Base-by-base conservation (phyloP, 2,113 vertebrate genomes). In the Myocastor coypus region DNA sequence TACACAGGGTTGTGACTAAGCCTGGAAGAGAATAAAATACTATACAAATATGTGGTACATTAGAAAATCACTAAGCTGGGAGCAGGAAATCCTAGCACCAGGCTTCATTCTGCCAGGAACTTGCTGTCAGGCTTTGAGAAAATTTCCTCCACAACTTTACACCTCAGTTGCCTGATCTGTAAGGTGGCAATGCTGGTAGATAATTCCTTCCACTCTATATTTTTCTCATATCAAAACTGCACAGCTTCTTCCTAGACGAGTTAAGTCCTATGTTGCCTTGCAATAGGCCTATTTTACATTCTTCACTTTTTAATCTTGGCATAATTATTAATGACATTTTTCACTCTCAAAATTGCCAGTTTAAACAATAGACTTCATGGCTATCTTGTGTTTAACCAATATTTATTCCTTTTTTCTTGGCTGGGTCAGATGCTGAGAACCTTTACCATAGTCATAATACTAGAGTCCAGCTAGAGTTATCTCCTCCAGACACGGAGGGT, bases 81-180 rank as follows among this genome's bases (percentile, higher is more conserved):
- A 95, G 77, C 83, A 87, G 87, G 57, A 96, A 93, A 78, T 92
- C 71, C 95, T 73, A 77, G 50, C 73, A 14, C 55, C 28, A n/a
- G 26, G 84, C 42, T 42, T 93, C n/a, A 81, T 68, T 93, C 93
- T 96, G 86, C 93, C 94, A 75, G 87, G 46, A 93, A 94, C 26
- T 94, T 85, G 73, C 61, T 78, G 52, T 81, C 4, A 0, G 61
- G 28, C 80, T 89, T 95, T 71, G 73, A 81, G 63, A 95, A 93
- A 93, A 30, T 75, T 46, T 52, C 42, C 24, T 93, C 37, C 1
- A 37, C 9, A 50, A 28, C 37, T 61, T 50, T 8, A 28, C 0
- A 34, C 9, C 32, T 82, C 77, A 73, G 87, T 40, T 22, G 1
- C 40, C 61, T 50, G 7, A 59, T n/a, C 22, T 63, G 22, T 46